phyloP scores from a whole-genome alignment of 2,113 vertebrate species.

The Triplophysa rosa region DNA sequence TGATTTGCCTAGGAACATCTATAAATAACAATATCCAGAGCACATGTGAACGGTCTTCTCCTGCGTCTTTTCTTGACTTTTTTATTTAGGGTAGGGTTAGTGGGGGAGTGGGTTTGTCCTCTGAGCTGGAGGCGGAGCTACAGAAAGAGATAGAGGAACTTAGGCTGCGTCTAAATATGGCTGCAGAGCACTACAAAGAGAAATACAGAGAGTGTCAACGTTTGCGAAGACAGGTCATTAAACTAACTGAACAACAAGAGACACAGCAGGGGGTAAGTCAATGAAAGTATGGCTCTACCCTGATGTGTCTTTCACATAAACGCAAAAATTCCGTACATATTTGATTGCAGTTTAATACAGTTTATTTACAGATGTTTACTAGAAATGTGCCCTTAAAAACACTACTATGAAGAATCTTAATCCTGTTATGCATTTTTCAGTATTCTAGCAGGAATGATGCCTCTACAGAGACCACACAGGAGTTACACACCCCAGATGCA shows the following conservation, averaged over 20 bases:
- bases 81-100: slow-evolving; percentile 57
- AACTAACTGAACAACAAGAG: slow-evolving; percentile 69
- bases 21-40: not conserved
- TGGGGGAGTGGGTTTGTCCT: slow-evolving; percentile 57
- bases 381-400: too few relatives aligned
- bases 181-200: slow-evolving; percentile 97
- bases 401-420: not conserved
- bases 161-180: slow-evolving; percentile 96
- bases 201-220: slow-evolving; percentile 97
- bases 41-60: not conserved
- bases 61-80: slow-evolving; percentile 63
- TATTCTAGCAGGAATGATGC: slow-evolving; percentile 71
- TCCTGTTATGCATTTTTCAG: slow-evolving; percentile 52
- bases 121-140: slow-evolving; percentile 86
- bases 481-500: slow-evolving; percentile 62
- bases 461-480: slow-evolving; percentile 65
- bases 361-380: not conserved
- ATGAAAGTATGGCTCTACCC: not conserved
- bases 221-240: slow-evolving; percentile 91
- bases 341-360: not conserved
- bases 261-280: slow-evolving; percentile 78
- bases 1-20: not conserved
- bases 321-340: not conserved
- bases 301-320: not conserved
- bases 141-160: slow-evolving; percentile 96